phyloP scores from a whole-genome alignment of 2,888 invertebrate genomes.

The Andrena minutula region DNA sequence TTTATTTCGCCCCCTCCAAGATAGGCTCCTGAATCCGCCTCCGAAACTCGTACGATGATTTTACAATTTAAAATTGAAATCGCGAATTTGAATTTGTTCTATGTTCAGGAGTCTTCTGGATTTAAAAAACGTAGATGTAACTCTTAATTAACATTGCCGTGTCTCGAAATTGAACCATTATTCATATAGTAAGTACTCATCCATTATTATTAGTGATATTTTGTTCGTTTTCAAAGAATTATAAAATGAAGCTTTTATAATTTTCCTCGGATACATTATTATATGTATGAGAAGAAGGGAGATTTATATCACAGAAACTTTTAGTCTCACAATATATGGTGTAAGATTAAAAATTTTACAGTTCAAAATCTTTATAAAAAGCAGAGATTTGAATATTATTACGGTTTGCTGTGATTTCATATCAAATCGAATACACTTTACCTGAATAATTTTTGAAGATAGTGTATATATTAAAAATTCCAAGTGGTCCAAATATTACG shows the following conservation, averaged over 20 bases:
- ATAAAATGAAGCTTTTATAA: slow-evolving; percentile 2
- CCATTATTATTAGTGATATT: neutral
- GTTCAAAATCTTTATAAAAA: neutral
- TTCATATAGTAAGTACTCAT: neutral
- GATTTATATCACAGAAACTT: slow-evolving; percentile 31
- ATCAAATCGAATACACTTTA: neutral
- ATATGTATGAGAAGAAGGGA: neutral
- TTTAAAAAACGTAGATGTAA: neutral
- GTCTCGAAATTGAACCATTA: neutral
- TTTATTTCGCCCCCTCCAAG: too few species aligned
- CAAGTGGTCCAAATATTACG: neutral
- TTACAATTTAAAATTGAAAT: neutral
- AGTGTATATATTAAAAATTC: too few species aligned
- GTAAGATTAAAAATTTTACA: neutral
- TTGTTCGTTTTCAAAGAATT: neutral
- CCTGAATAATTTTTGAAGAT: neutral
- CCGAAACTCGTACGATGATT: too few species aligned
- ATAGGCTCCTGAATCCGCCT: too few species aligned
- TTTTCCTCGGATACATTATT: neutral
- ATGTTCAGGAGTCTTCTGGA: neutral
- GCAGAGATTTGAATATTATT: neutral
- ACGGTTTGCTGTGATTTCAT: neutral
- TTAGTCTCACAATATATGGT: slow-evolving; percentile 1
- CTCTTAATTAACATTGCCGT: neutral
- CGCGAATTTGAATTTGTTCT: neutral